Percentiles rank a stretch among this genome's conserved stretches.
Conservation (phyloP, 53 echinoderm and acorn worm genomes). For the Apostichopus leukothele region DNA sequence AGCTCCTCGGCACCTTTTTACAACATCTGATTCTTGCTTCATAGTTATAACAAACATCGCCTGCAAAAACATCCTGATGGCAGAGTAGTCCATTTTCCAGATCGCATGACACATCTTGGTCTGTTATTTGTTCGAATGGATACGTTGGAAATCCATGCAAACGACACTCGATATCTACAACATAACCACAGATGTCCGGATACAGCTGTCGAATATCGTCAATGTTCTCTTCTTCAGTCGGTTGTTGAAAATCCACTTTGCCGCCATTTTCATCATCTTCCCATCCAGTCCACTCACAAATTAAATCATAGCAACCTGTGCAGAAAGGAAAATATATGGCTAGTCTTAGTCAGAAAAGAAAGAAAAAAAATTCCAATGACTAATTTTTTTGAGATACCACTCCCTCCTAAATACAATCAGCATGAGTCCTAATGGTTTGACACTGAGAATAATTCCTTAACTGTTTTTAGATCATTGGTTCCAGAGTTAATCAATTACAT, state of each 20-base stretch:
- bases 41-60: slow-evolving; percentile 17
- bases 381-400: too few species aligned
- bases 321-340: background rate
- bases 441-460: too few species aligned
- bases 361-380: too few species aligned
- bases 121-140: slow-evolving; percentile 14
- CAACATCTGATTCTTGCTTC: slow-evolving; percentile 21
- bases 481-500: too few species aligned
- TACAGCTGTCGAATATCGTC: background rate
- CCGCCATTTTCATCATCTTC: slow-evolving; percentile 42
- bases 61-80: background rate
- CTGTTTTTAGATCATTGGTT: too few species aligned
- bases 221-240: slow-evolving; percentile 5
- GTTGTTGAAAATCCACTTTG: background rate
- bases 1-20: background rate
- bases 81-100: slow-evolving; percentile 32
- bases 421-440: too few species aligned
- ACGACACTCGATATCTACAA: slow-evolving; percentile 26
- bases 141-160: background rate
- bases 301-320: slow-evolving; percentile 1
- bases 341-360: too few species aligned
- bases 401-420: too few species aligned
- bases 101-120: slow-evolving; percentile 33
- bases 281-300: slow-evolving; percentile 34
- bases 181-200: slow-evolving; percentile 6